Conservation (phyloP, 64 coral and sea anemone genomes). For the Porites lutea region DNA sequence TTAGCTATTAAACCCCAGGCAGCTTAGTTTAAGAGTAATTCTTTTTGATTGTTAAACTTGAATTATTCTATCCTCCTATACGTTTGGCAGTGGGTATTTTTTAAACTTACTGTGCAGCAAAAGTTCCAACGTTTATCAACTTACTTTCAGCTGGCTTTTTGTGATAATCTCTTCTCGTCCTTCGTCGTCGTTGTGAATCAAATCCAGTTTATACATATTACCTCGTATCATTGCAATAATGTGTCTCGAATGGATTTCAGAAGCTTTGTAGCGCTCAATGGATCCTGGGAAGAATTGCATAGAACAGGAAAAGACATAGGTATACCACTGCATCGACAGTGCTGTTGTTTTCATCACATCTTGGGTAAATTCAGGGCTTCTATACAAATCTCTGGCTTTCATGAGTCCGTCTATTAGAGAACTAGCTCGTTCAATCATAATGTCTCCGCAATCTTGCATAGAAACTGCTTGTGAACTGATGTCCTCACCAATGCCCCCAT, state of each 20-base stretch:
- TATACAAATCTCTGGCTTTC: constrained; percentile 66
- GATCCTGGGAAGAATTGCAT: constrained; percentile 70
- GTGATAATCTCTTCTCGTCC: constrained; percentile 65
- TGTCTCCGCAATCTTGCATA: not conserved
- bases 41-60: too few relatives aligned
- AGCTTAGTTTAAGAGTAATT: too few relatives aligned
- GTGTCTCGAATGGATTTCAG: constrained; percentile 66
- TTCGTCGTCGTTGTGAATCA: constrained; percentile 26
- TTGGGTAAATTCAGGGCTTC: constrained; percentile 17
- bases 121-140: not conserved
- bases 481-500: constrained; percentile 51
- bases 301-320: constrained; percentile 76
- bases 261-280: constrained; percentile 66
- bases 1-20: too few relatives aligned
- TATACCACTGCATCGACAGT: constrained; percentile 89
- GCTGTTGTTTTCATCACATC: constrained; percentile 56
- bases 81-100: too few relatives aligned
- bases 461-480: not conserved
- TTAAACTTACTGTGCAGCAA: too few relatives aligned
- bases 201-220: constrained; percentile 67
- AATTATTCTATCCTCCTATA: too few relatives aligned
- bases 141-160: constrained; percentile 74
- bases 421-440: constrained; percentile 60
- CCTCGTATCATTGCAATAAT: constrained; percentile 70
- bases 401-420: constrained; percentile 71